Evolutionary conservation across 2,888 invertebrate genomes (phyloP), one percentile per base, ranked within the genome.

Genomic region (Oscheius myriophilus): DNA sequence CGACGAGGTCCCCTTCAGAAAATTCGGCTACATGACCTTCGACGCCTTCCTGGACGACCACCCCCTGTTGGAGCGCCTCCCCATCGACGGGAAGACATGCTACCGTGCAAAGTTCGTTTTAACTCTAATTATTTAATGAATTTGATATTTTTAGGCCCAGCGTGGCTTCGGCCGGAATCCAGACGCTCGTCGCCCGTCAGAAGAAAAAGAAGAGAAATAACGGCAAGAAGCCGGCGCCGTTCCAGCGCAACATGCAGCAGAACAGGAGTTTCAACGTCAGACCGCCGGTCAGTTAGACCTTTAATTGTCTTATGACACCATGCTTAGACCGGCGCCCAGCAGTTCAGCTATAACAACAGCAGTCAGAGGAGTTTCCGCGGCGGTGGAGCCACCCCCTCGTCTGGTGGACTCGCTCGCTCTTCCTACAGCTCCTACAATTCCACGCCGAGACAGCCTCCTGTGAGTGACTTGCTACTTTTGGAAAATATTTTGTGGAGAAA

Each of bases 121-220:
- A 3, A 6, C 9, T 9, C 33, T 6, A 9, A 6, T 33, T 33
- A 6, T 33, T 33, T 33, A 6, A 33, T 41, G 11, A 39, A 33
- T 39, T 7, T 16, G 25, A 7, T 26, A n/a, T 33, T 62, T 54
- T 14, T 43, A 55, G 54, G 11, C 11, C 55, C 12, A 26, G 26
- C 12, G 52, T 12, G 26, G 54, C 43, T n/a, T 46, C 65, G 6
- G n/a, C n/a, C 3, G 65, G 55, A 4, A 65, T 65, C 16, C 65
- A 65, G 26, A 25, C 55, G 12, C 46, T 65, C 1, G 39, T 65
- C 16, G 33, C 54, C 4, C 14, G 33, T 18, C 65, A 65, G 49
- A 65, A 57, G 25, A 65, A 65, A 39, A 65, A 65, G 43, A 65
- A 65, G 55, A 61, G 45, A 26, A 57, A 42, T 12, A 12, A 39